These are phyloP conservation scores for Melikaiella ostensackeni DNA, from an alignment of 2,888 invertebrate species.

Conservation along the genomic window DNA sequence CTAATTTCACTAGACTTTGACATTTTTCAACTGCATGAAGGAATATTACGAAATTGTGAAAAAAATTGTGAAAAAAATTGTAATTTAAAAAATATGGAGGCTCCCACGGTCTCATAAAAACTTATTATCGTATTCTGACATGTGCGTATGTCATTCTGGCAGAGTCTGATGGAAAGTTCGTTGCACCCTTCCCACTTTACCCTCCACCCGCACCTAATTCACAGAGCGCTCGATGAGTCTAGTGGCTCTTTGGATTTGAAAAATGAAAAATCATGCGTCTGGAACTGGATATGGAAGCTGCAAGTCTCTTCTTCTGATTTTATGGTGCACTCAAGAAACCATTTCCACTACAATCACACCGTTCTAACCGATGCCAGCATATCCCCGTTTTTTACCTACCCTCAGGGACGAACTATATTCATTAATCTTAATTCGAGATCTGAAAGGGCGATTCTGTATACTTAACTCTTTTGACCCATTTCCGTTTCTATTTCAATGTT, in stretches of 20 bases:
- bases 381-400: background rate
- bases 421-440: conserved; percentile 37
- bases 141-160: conserved; percentile 40
- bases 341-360: conserved; percentile 32
- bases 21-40: background rate
- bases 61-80: background rate
- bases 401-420: conserved; percentile 32
- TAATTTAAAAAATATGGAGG: background rate
- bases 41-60: background rate
- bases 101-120: background rate
- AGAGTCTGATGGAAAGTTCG: conserved; percentile 56
- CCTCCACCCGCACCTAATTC: conserved; percentile 58
- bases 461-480: conserved; percentile 14
- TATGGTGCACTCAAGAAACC: conserved; percentile 35
- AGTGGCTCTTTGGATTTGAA: conserved; percentile 64
- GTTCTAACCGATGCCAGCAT: conserved; percentile 29
- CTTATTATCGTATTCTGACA: conserved; percentile 18
- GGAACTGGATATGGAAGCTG: conserved; percentile 39
- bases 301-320: conserved; percentile 32
- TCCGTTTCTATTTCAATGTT: background rate
- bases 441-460: background rate
- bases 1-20: background rate
- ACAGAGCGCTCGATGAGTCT: conserved; percentile 55
- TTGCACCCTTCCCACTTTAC: conserved; percentile 57
- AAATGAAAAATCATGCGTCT: conserved; percentile 59